phyloP scores from a whole-genome alignment of 2,797 vertebrate species.

The Triplophysa yarkandensis region DNA sequence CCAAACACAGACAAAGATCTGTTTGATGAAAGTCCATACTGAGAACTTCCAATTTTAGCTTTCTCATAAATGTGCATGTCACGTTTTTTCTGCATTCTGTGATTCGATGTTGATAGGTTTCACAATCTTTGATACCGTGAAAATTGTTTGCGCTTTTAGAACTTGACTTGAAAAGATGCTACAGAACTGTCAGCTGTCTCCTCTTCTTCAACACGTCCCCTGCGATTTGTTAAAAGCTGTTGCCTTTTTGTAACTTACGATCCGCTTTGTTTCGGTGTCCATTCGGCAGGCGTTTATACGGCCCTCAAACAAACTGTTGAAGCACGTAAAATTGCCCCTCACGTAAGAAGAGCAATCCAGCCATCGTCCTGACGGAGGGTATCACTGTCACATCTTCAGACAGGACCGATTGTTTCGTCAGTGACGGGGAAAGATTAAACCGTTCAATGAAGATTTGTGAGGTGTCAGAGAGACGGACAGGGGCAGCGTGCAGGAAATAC shows the following conservation, averaged over 20 bases:
- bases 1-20: too few relatives aligned
- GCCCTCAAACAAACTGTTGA: slow-evolving; percentile 9
- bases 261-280: slow-evolving; percentile 25
- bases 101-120: slow-evolving; percentile 18
- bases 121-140: neutral
- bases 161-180: neutral
- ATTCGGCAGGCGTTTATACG: neutral
- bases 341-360: slow-evolving; percentile 32
- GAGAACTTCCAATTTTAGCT: neutral
- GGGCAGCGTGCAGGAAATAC: slow-evolving; percentile 18
- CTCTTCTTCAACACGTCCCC: slow-evolving; percentile 20
- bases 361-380: slow-evolving; percentile 38
- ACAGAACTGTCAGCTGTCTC: slow-evolving; percentile 38
- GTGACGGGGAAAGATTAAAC: slow-evolving; percentile 51
- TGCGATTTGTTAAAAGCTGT: slow-evolving; percentile 31
- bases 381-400: slow-evolving; percentile 33
- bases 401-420: slow-evolving; percentile 45
- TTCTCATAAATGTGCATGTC: neutral
- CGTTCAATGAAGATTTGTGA: slow-evolving; percentile 51
- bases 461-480: slow-evolving; percentile 36
- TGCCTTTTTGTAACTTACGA: slow-evolving; percentile 20
- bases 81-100: slow-evolving; percentile 15
- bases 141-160: slow-evolving; percentile 19
- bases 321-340: slow-evolving; percentile 18
- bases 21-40: neutral